Percentiles rank a stretch among this genome's conserved stretches.
Evolutionary conservation across 2,888 invertebrate genomes (phyloP).

Genomic region (Craniophora ligustri): DNA sequence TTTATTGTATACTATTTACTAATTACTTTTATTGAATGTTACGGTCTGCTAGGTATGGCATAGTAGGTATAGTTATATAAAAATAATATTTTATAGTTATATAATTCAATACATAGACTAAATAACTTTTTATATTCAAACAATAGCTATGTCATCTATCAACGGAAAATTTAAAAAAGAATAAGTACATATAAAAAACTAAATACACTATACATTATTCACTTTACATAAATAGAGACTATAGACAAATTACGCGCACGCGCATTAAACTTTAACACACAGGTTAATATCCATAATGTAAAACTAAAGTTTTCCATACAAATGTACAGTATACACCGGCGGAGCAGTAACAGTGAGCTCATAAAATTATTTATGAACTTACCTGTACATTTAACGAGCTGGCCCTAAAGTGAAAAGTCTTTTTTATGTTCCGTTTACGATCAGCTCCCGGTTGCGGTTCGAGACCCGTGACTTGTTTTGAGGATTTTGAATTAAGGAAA

Average conservation of each 20-base stretch:
- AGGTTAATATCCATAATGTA: conserved; percentile 21
- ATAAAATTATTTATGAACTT: conserved; percentile 79
- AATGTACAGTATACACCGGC: conserved; percentile 41
- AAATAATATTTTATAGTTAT: too few species aligned
- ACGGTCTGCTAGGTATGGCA: too few species aligned
- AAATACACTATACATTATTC: neutral
- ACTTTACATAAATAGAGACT: conserved; percentile 5
- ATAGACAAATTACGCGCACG: neutral
- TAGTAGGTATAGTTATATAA: too few species aligned
- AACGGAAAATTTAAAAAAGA: too few species aligned
- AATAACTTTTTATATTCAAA: too few species aligned
- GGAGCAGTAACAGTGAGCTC: conserved; percentile 47
- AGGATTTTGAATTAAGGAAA: conserved; percentile 23
- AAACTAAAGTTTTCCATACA: conserved; percentile 36
- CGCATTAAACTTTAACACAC: conserved; percentile 8
- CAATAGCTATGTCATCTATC: too few species aligned
- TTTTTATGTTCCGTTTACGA: conserved; percentile 75
- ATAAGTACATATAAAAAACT: neutral
- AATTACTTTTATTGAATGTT: too few species aligned
- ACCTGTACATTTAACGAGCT: conserved; percentile 73
- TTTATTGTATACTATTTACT: too few species aligned
- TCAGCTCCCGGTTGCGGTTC: conserved; percentile 40
- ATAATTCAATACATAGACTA: too few species aligned
- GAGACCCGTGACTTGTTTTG: conserved; percentile 44
- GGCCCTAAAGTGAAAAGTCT: conserved; percentile 76